Base-by-base conservation (phyloP, 1,140 invertebrate species). In the Bombus picipes region DNA sequence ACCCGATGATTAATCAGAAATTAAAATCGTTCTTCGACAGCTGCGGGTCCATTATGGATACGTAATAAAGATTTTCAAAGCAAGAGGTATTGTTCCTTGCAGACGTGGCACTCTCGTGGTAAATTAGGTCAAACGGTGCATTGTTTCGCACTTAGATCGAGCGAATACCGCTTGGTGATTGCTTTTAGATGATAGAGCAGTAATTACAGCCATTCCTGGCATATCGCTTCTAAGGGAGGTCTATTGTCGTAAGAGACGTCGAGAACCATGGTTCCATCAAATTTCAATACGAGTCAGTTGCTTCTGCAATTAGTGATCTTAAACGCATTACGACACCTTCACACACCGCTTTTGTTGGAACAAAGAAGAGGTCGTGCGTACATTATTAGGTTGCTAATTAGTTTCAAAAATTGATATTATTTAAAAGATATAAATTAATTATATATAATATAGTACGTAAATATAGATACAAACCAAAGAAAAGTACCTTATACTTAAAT, bases 261-360 rank as follows among this genome's bases (percentile, higher is more conserved):
- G 68, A 86, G 86, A 22, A 43, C 47, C 37, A 22, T 39, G 74
- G 74, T 78, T 85, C 79, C 22, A 39, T 62, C 83, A 83, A 81
- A 86, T 88, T 86, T 88, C 75, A 78, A 59, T 78, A 37, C 37
- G 37, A 68, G 81, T 76, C 28, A 68, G 79, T 77, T 32, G 73
- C 43, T 28, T 47, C 41, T 90, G 88, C 89, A 89, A 88, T 90
- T 90, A 90, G 88, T 32, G 32, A 76, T 68, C 82, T 90, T 90
- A 90, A 90, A 81, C 79, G 82, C 82, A 89, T 90, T 90, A 90
- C 88, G 81, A 75, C 59, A n/a, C 37, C 81, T 34, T 34, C 65
- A 71, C 87, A 85, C 86, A 70, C 88, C 84, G 80, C 77, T 86
- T 62, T 76, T 73, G 81, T 82, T 77, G 72, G 85, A 88, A 81